Conservation (phyloP, 2,888 invertebrate species). For the Pyrrhia umbra region DNA sequence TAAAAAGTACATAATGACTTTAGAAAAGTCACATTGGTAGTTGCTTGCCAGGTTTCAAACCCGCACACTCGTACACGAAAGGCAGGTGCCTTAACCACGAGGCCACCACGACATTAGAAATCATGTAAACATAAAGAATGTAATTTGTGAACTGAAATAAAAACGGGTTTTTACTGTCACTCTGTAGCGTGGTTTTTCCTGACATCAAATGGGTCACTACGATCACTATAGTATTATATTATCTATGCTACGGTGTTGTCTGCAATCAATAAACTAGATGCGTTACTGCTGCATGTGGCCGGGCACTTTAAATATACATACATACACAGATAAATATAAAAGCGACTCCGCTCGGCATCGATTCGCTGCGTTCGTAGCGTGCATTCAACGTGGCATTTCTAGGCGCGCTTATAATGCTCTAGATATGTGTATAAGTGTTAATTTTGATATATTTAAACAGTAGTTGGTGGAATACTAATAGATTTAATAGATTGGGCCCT, state of each 20-base stretch:
- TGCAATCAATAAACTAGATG: slow-evolving; percentile 53
- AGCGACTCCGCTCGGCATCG: neutral
- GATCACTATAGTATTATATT: neutral
- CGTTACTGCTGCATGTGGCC: slow-evolving; percentile 43
- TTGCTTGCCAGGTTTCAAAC: no score
- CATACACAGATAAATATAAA: neutral
- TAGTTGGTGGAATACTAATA: no score
- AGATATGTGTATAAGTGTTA: neutral
- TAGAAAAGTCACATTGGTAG: no score
- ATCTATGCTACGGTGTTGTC: slow-evolving; percentile 9
- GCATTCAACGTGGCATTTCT: slow-evolving; percentile 1
- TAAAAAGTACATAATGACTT: no score
- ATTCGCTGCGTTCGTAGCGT: neutral
- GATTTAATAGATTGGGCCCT: no score
- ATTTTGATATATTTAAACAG: no score
- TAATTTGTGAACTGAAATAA: neutral
- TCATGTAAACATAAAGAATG: no score
- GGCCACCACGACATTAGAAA: no score
- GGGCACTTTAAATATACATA: slow-evolving; percentile 1
- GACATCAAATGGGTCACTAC: neutral
- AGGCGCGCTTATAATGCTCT: neutral
- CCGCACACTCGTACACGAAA: no score
- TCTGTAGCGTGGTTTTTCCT: neutral
- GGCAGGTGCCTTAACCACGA: no score
- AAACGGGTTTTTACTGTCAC: neutral